These are phyloP conservation scores for Amazona guildingii DNA, from an alignment of 2,113 vertebrate species.

Conservation along the genomic window DNA sequence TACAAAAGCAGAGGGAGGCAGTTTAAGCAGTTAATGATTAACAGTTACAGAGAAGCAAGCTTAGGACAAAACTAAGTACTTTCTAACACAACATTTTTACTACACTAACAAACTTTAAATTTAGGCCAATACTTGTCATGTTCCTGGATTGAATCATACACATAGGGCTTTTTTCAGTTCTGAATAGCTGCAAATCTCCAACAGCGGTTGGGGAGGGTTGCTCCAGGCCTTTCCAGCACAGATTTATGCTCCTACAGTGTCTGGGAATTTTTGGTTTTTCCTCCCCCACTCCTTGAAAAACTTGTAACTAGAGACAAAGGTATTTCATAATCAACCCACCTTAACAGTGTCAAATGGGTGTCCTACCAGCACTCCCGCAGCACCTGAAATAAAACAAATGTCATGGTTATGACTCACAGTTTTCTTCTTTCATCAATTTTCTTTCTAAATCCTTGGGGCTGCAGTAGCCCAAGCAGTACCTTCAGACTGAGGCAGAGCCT, in stretches of 20 bases:
- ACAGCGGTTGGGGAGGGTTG: neutral
- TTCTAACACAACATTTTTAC: neutral
- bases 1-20: neutral
- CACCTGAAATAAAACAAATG: constrained; percentile 77
- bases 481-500: neutral
- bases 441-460: neutral
- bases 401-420: neutral
- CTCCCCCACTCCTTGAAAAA: neutral
- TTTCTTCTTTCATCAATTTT: neutral
- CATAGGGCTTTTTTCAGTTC: neutral
- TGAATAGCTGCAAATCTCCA: neutral
- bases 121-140: neutral
- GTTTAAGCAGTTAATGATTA: neutral
- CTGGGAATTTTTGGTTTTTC: neutral
- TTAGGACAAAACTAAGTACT: neutral
- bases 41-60: neutral
- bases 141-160: neutral
- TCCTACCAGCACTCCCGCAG: constrained; percentile 94
- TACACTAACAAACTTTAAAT: neutral
- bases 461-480: neutral
- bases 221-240: neutral
- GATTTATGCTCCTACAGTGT: neutral
- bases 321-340: constrained; percentile 76
- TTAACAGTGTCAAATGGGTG: constrained; percentile 98
- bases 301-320: neutral